A percentile compares a stretch with the other conserved stretches of the same genome.
phyloP scores from a whole-genome alignment of 2,797 vertebrate species.

The Spatula versicolor region DNA sequence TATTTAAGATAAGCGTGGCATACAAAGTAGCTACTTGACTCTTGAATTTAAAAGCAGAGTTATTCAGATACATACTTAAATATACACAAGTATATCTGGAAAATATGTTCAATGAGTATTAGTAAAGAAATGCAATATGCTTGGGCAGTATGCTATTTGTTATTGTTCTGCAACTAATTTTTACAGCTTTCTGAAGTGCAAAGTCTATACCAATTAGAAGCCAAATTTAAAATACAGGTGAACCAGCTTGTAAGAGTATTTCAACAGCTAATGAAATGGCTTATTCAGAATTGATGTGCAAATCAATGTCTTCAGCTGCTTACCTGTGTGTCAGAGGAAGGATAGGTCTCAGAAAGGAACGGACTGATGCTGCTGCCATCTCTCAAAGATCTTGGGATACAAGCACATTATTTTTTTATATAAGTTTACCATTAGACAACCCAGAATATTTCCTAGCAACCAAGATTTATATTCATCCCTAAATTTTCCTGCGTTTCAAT shows the following conservation, averaged over 20 bases:
- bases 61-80: constrained; percentile 37
- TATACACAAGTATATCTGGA: background rate
- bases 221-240: constrained; percentile 7
- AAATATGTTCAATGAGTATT: constrained; percentile 13
- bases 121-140: background rate
- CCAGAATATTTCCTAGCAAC: background rate
- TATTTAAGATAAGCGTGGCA: constrained; percentile 50
- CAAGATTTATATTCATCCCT: background rate
- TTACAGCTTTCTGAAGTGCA: background rate
- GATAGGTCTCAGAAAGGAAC: background rate
- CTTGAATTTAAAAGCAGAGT: constrained; percentile 43
- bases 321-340: background rate
- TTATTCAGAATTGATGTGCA: background rate
- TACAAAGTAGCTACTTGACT: constrained; percentile 66
- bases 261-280: background rate
- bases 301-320: background rate
- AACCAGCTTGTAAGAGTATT: background rate
- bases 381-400: background rate
- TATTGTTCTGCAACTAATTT: background rate
- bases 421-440: background rate
- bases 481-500: background rate
- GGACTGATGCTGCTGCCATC: background rate
- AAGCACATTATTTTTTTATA: background rate
- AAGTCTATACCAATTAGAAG: background rate
- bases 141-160: background rate